These are phyloP conservation scores for Genyomyrus donnyi DNA, from an alignment of 2,113 vertebrate species.

Conservation along the genomic window DNA sequence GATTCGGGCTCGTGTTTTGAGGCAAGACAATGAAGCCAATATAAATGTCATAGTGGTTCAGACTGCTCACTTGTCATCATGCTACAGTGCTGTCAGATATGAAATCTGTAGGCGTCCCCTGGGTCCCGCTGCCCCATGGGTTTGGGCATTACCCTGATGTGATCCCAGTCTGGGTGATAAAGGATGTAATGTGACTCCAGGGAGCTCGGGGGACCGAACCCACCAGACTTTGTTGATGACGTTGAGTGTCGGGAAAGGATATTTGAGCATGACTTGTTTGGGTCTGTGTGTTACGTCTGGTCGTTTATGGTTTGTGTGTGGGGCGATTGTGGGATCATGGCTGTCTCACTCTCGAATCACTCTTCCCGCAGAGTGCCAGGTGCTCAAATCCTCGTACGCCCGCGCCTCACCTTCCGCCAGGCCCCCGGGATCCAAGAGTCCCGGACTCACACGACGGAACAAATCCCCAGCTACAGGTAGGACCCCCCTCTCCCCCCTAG, in stretches of 20 bases:
- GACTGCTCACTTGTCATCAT: background rate
- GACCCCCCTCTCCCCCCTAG: background rate
- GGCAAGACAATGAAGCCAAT: background rate
- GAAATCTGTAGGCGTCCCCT: background rate
- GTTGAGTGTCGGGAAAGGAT: background rate
- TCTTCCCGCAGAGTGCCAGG: slow-evolving; percentile 74
- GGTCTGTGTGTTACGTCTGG: background rate
- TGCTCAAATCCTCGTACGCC: slow-evolving; percentile 77
- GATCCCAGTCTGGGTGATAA: background rate
- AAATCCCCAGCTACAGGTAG: slow-evolving; percentile 88
- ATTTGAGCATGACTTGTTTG: background rate
- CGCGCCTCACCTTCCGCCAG: slow-evolving; percentile 62
- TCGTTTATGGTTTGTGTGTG: background rate
- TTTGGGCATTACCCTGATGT: background rate
- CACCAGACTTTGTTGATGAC: background rate
- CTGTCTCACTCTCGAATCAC: background rate
- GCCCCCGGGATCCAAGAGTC: slow-evolving; percentile 73
- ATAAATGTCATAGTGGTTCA: background rate
- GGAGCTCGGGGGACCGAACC: background rate
- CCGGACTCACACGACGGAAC: slow-evolving; percentile 72
- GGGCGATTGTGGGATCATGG: background rate
- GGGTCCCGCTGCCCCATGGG: background rate
- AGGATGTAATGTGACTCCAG: background rate
- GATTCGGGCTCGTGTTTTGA: background rate
- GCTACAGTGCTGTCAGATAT: background rate